These are phyloP conservation scores for Apocheima hispidaria DNA, from an alignment of 2,888 invertebrate species.

Conservation along the genomic window DNA sequence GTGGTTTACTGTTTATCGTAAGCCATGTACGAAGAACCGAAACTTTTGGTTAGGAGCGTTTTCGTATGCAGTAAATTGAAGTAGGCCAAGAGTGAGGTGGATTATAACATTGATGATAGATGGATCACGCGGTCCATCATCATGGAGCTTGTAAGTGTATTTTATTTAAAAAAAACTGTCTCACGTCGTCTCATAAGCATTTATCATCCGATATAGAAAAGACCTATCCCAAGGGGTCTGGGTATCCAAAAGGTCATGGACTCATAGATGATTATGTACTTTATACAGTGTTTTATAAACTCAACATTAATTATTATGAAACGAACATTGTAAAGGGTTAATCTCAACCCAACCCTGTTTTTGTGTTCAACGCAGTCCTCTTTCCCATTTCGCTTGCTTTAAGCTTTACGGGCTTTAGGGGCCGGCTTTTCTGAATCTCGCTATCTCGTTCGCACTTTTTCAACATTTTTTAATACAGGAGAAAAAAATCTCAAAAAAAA, in stretches of 20 bases:
- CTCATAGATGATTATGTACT: background rate
- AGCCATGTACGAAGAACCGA: background rate
- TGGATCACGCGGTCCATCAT: too few relatives aligned
- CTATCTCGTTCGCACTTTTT: too few relatives aligned
- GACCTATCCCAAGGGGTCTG: background rate
- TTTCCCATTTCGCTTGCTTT: too few relatives aligned
- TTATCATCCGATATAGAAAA: background rate
- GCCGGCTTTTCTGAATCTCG: too few relatives aligned
- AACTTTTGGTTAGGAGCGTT: background rate
- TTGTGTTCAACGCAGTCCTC: too few relatives aligned
- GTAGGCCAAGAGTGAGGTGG: background rate
- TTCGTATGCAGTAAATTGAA: background rate
- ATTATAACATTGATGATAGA: too few relatives aligned
- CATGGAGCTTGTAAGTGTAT: too few relatives aligned
- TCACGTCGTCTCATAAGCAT: too few relatives aligned
- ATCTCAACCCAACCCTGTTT: background rate
- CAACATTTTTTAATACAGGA: too few relatives aligned
- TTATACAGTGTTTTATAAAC: conserved; percentile 3
- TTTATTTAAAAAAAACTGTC: too few relatives aligned
- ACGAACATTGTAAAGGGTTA: conserved; percentile 6
- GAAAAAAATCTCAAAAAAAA: too few relatives aligned
- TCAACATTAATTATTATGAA: conserved; percentile 1
- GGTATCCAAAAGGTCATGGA: background rate
- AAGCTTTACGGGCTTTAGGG: too few relatives aligned
- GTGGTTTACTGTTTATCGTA: conserved; percentile 7